These are phyloP conservation scores for Lepus europaeus DNA, from an alignment of 2,113 vertebrate genomes.

Conservation along the genomic window DNA sequence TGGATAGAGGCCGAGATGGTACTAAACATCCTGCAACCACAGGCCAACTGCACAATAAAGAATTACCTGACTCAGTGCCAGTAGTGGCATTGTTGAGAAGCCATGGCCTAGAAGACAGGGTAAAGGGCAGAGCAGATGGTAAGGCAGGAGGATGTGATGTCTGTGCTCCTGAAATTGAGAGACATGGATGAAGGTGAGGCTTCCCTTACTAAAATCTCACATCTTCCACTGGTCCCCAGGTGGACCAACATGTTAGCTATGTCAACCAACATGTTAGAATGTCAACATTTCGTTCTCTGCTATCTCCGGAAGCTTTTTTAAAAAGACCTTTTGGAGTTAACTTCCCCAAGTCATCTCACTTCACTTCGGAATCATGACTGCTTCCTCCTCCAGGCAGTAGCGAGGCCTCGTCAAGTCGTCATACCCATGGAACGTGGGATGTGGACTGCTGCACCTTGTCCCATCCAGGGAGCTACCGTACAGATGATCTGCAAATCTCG, in stretches of 20 bases:
- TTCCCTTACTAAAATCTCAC: background rate
- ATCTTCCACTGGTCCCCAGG: background rate
- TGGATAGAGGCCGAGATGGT: background rate
- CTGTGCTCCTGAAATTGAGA: background rate
- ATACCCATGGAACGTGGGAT: rapidly evolving
- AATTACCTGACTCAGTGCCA: background rate
- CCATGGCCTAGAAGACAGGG: background rate
- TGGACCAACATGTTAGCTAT: background rate
- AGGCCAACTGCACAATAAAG: background rate
- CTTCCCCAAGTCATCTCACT: background rate
- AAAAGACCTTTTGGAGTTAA: background rate
- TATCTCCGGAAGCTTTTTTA: background rate
- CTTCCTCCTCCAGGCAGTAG: background rate
- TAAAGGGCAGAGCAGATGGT: background rate
- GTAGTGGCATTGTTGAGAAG: rapidly evolving
- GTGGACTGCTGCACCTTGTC: background rate
- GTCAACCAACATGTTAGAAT: background rate
- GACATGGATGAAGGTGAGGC: background rate
- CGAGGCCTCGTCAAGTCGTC: background rate
- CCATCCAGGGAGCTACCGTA: background rate
- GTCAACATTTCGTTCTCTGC: background rate
- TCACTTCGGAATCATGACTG: background rate
- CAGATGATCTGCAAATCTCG: background rate
- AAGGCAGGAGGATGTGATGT: background rate
- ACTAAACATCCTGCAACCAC: background rate